phyloP scores from a whole-genome alignment of 2,888 invertebrate genomes.

The Troides aeacus region DNA sequence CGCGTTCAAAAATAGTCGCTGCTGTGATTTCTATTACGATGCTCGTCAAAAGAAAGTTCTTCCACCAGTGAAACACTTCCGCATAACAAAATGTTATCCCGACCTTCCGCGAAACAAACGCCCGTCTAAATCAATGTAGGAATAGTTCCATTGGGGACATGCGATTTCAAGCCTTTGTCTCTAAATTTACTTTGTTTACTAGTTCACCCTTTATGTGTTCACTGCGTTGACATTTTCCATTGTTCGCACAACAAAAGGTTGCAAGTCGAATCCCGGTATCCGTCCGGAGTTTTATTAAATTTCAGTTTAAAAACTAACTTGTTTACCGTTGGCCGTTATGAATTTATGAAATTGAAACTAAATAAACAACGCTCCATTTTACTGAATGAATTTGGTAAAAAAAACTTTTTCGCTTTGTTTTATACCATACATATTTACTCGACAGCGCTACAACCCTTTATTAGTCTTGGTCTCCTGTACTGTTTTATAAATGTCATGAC shows the following conservation, averaged over 20 bases:
- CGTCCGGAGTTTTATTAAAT: conserved; percentile 26
- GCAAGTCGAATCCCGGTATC: conserved; percentile 27
- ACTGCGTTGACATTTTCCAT: conserved; percentile 29
- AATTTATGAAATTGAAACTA: conserved; percentile 5
- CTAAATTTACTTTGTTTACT: conserved; percentile 30
- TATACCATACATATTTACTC: no score
- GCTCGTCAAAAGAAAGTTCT: no score
- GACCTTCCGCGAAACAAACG: neutral
- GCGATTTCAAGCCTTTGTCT: conserved; percentile 25
- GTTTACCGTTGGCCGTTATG: conserved; percentile 3
- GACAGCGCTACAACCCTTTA: no score
- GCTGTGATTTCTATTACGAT: no score
- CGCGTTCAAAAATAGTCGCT: no score
- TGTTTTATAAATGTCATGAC: no score
- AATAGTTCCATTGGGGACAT: conserved; percentile 14
- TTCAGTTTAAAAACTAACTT: conserved; percentile 14
- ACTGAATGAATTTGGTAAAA: neutral
- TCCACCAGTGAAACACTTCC: no score
- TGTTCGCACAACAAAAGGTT: conserved; percentile 27
- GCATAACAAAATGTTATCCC: neutral
- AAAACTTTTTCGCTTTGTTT: neutral
- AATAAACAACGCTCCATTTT: neutral
- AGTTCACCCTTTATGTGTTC: conserved; percentile 24
- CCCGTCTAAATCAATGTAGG: conserved; percentile 7
- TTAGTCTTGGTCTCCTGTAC: no score